Conservation (phyloP, 1,140 invertebrate species). For the Platyura marginata region DNA sequence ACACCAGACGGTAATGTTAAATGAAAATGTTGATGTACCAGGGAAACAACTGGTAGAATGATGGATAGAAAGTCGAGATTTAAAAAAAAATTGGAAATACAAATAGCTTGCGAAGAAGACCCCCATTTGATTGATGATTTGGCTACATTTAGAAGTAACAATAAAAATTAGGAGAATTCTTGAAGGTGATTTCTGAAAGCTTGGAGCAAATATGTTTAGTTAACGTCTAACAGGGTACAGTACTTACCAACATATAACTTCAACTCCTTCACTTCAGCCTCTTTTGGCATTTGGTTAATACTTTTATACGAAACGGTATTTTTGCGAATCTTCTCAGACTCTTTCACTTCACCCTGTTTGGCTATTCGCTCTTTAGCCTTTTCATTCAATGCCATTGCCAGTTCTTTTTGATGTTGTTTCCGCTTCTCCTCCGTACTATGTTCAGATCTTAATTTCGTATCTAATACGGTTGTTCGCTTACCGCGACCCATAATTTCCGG, state of each 20-base stretch:
- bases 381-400: conserved; percentile 80
- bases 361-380: conserved; percentile 81
- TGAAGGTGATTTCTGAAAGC: no score
- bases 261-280: conserved; percentile 80
- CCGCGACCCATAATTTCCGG: conserved; percentile 54
- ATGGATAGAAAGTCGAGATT: neutral
- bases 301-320: conserved; percentile 92
- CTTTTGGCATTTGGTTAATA: conserved; percentile 77
- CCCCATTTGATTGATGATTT: no score
- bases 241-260: conserved; percentile 85
- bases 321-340: conserved; percentile 82
- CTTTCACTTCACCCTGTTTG: conserved; percentile 66
- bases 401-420: conserved; percentile 90
- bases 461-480: conserved; percentile 82
- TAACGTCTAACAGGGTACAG: no score
- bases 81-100: neutral
- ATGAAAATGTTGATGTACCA: no score
- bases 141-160: no score
- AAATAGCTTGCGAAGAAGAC: no score
- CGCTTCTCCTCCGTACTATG: conserved; percentile 93
- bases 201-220: no score
- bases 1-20: no score
- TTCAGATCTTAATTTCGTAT: conserved; percentile 89
- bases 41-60: no score
- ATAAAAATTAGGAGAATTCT: no score